Evolutionary conservation across 2,797 vertebrate genomes (phyloP), one percentile per base, ranked within the genome.

Genomic region (Botia almorhae): DNA sequence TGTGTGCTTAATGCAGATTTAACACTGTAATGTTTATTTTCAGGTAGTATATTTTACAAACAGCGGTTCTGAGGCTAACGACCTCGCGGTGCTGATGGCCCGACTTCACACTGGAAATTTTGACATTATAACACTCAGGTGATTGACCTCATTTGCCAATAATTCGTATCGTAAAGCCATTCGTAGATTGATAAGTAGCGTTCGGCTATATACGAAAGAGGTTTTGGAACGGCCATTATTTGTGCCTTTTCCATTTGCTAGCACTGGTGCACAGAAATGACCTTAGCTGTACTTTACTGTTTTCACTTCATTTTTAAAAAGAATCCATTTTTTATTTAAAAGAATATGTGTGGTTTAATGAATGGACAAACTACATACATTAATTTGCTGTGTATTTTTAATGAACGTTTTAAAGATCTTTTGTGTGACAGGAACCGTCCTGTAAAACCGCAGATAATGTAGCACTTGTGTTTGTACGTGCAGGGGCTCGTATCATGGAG

Each of bases 1-100:
- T 65, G 39, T 19, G 46, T 64, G 23, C 67, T 39, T 74, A 3
- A 53, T 36, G 16, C 50, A 29, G 69, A 16, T n/a, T 33, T 19
- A 65, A 60, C 13, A 36, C 14, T 73, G 51, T 29, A 23, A 51
- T 71, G 48, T 82, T 79, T 50, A 11, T 51, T 26, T 65, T 0
- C 65, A 99, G 97, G 96, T 98, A 68, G 82, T 98, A 82, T 98
- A 95, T 89, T 87, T 99, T 63, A 94, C 94, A 56, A 99, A 98
- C 89, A 98, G 97, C 0, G 97, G 97, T 76, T 96, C 97, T 0
- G 97, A 99, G 87, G 97, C 97, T 76, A 99, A 98, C 8, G 98
- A 99, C 74, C 85, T 99, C 55, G 97, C 98, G 0, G 92, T 98
- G 92, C 64, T 96, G 76, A 96, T 99, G 96, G 96, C 98, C 76